Conservation (phyloP, 2,113 vertebrate genomes). For the Lophotis ruficrista region DNA sequence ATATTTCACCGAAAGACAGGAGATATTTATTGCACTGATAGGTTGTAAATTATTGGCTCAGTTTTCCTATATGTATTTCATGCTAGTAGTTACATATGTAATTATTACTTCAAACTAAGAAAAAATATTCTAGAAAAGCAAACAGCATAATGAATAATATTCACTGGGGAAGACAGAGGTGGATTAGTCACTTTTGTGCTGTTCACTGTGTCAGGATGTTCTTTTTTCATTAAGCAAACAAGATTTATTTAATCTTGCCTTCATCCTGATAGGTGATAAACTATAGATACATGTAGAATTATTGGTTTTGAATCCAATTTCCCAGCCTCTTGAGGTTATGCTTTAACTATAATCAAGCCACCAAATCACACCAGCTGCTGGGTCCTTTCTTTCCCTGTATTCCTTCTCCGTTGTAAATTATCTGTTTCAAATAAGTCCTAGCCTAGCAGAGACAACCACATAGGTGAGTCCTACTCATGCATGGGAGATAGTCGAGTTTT, state of each 20-base stretch:
- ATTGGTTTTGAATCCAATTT: not conserved
- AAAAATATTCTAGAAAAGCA: conserved; percentile 31
- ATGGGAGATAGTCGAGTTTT: not conserved
- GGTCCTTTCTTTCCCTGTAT: not conserved
- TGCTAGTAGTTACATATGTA: not conserved
- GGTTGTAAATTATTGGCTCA: not conserved
- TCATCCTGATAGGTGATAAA: not conserved
- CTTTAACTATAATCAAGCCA: not conserved
- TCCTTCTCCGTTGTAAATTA: not conserved
- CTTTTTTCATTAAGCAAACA: conserved; percentile 45
- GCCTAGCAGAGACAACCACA: not conserved
- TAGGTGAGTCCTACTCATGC: not conserved
- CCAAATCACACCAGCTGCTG: not conserved
- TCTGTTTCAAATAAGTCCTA: not conserved
- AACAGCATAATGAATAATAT: conserved; percentile 54
- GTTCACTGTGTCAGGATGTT: conserved; percentile 33
- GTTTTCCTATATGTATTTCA: not conserved
- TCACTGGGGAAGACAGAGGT: conserved; percentile 25
- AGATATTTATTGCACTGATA: not conserved
- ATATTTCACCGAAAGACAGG: not conserved
- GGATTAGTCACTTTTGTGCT: conserved; percentile 59
- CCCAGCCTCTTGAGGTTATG: not conserved
- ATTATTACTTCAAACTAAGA: conserved; percentile 18
- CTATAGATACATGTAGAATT: conserved; percentile 6
- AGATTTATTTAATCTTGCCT: conserved; percentile 26